These are phyloP conservation scores for Lophura swinhoii DNA, from an alignment of 2,797 vertebrate genomes.

Conservation along the genomic window DNA sequence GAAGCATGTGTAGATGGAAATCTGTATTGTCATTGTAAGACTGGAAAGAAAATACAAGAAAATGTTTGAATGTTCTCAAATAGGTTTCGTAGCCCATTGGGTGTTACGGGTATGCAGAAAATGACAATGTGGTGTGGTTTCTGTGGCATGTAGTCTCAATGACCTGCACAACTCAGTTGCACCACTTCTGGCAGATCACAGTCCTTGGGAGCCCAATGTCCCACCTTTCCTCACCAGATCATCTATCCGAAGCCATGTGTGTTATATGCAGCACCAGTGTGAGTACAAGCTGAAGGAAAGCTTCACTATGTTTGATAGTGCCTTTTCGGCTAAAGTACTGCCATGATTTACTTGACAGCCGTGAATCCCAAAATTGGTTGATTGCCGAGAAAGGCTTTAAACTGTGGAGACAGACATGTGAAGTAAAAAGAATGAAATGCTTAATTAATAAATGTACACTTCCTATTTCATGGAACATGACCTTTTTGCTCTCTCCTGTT, in stretches of 20 bases:
- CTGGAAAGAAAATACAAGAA: not conserved
- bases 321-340: slow-evolving; percentile 45
- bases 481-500: not conserved
- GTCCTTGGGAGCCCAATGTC: not conserved
- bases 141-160: rapidly evolving
- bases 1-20: not conserved
- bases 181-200: not conserved
- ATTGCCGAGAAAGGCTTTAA: slow-evolving; percentile 32
- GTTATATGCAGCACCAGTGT: not conserved
- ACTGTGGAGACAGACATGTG: slow-evolving; percentile 30
- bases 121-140: not conserved
- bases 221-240: not conserved
- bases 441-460: slow-evolving; percentile 51
- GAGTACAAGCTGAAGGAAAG: not conserved
- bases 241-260: not conserved
- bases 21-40: too few species aligned
- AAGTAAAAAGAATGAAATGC: slow-evolving; percentile 49
- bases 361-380: slow-evolving; percentile 59
- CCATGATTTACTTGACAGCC: slow-evolving; percentile 50
- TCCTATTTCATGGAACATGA: not conserved
- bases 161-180: not conserved
- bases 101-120: not conserved
- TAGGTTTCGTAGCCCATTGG: not conserved
- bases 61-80: not conserved
- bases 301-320: slow-evolving; percentile 39